Evolutionary conservation across 2,113 vertebrate species (phyloP), one percentile per base, ranked within the genome.

Genomic region (Macquaria australasica): DNA sequence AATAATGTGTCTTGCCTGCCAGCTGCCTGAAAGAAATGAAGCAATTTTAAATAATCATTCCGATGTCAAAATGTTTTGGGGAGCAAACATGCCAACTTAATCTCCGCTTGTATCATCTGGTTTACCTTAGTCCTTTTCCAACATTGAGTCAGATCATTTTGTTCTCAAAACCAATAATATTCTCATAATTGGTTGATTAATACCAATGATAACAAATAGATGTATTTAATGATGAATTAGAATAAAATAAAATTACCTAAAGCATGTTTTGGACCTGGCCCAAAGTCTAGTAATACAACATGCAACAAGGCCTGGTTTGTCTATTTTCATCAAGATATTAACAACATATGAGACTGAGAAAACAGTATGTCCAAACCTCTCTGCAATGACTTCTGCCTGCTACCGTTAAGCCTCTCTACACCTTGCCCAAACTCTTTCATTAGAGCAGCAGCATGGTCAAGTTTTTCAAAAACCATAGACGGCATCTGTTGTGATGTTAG

Each of bases 241-340:
- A 45, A 15, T 15, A 59, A 16, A 67, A 55, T 6, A 41, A 66
- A 50, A 53, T 25, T 0, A 15, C 69, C 5, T 21, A 21, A 75
- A 41, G 28, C 2, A 28, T 28, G 9, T 70, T 73, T 74, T 73
- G 20, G 31, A 60, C 25, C 7, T 37, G 11, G 34, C n/a, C 8
- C 41, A 21, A 37, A 45, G 15, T 41, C 39, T 66, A 16, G 10
- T 31, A 16, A 39, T 60, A 15, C 12, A 48, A 63, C 28, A 63
- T 58, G 11, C 34, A 70, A 75, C 53, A 55, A 66, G 73, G 68
- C 76, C 66, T 59, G 59, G 51, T 81, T 82, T 87, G 10, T 82
- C 16, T 64, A 9, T 73, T 67, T 73, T 31, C 12, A 53, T 76
- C 6, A 67, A 59, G 58, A 63, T 74, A 77, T 89, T 79, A 85